phyloP scores from a whole-genome alignment of 2,113 vertebrate genomes.

The Lophura nycthemera region DNA sequence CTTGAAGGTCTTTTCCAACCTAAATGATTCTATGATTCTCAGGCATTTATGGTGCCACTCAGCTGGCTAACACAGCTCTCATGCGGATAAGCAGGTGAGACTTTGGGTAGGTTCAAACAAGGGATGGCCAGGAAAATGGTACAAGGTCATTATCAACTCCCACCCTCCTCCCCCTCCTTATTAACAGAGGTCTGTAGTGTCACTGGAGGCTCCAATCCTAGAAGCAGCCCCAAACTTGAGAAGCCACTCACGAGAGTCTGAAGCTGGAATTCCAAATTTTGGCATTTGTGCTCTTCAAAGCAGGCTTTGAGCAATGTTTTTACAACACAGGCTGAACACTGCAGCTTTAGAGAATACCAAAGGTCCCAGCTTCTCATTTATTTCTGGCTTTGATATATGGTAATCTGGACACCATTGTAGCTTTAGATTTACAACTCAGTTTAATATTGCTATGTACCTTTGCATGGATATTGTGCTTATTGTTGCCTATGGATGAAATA shows the following conservation, averaged over 20 bases:
- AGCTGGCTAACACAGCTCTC: background rate
- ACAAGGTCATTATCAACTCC: background rate
- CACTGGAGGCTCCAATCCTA: background rate
- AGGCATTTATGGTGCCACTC: accelerated
- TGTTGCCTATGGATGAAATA: background rate
- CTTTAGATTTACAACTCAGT: background rate
- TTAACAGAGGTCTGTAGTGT: background rate
- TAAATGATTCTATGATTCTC: background rate
- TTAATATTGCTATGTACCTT: background rate
- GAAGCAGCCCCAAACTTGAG: background rate
- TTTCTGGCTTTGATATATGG: background rate
- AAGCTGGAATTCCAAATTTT: background rate
- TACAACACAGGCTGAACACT: background rate
- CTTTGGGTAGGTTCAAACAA: background rate
- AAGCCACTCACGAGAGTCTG: background rate
- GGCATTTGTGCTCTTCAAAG: background rate
- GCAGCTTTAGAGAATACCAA: background rate
- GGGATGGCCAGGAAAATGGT: background rate
- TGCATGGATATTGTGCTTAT: background rate
- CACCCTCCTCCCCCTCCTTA: accelerated
- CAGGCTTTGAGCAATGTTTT: background rate
- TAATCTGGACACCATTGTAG: background rate
- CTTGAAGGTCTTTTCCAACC: background rate
- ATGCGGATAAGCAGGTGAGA: background rate
- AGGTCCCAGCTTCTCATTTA: background rate